Conservation (phyloP, 1,140 invertebrate species). For the Triops longicaudatus region DNA sequence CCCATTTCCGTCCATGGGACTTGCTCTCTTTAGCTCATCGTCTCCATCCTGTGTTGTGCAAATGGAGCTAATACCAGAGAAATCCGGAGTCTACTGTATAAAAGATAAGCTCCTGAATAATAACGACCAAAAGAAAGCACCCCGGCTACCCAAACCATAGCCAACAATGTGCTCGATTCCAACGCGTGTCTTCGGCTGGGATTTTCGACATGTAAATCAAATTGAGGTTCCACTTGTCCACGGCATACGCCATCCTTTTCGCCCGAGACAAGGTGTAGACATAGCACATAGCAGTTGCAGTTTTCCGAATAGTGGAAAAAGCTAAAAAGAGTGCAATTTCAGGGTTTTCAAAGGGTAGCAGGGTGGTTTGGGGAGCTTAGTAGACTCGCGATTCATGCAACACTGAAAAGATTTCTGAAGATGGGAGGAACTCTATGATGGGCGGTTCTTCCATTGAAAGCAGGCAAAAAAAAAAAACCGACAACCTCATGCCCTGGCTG, state of each 20-base stretch:
- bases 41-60: neutral
- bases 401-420: neutral
- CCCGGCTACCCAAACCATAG: neutral
- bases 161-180: neutral
- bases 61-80: neutral
- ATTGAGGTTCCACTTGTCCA: neutral
- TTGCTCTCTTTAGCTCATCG: neutral
- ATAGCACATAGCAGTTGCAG: neutral
- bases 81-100: neutral
- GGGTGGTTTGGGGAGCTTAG: neutral
- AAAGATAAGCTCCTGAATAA: neutral
- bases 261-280: neutral
- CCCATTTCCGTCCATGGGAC: slow-evolving; percentile 13
- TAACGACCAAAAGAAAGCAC: neutral
- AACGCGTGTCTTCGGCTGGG: neutral
- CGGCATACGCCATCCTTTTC: neutral
- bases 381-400: neutral
- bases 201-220: neutral
- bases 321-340: neutral
- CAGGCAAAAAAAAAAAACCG: neutral
- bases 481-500: neutral
- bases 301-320: neutral
- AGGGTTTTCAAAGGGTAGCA: neutral
- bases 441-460: neutral
- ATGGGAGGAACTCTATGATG: neutral